Conservation (phyloP, 2,888 invertebrate species). For the Zele albiditarsus region DNA sequence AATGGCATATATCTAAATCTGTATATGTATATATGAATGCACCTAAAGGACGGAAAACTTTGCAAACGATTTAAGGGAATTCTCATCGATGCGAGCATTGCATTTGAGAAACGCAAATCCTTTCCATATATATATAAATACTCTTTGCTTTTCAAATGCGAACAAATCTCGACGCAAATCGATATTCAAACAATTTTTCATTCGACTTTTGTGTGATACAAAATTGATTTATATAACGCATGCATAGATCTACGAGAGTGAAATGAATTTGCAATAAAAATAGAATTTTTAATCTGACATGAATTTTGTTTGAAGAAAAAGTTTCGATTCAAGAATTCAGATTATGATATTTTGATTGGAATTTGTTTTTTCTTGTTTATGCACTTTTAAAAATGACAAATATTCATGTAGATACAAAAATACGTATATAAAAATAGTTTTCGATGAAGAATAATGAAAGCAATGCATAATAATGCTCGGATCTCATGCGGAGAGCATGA, state of each 20-base stretch:
- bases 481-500: not conserved
- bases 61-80: not conserved
- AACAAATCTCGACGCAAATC: not conserved
- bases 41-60: slow-evolving; percentile 17
- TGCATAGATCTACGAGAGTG: not conserved
- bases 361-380: too few relatives aligned
- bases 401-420: too few relatives aligned
- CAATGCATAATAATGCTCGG: not conserved
- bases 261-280: too few relatives aligned
- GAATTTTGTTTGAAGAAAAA: too few relatives aligned
- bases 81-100: slow-evolving; percentile 5
- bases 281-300: too few relatives aligned
- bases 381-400: too few relatives aligned
- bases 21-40: not conserved
- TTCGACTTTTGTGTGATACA: not conserved
- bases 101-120: not conserved
- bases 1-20: slow-evolving; percentile 32
- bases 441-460: too few relatives aligned
- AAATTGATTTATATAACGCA: not conserved
- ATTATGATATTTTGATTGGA: too few relatives aligned
- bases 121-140: not conserved
- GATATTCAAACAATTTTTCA: not conserved
- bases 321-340: too few relatives aligned
- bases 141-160: not conserved
- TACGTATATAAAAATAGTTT: too few relatives aligned